Evolutionary conservation across 2,888 invertebrate genomes (phyloP), one percentile per base, ranked within the genome.

Genomic region (Lampropteryx suffumata): DNA sequence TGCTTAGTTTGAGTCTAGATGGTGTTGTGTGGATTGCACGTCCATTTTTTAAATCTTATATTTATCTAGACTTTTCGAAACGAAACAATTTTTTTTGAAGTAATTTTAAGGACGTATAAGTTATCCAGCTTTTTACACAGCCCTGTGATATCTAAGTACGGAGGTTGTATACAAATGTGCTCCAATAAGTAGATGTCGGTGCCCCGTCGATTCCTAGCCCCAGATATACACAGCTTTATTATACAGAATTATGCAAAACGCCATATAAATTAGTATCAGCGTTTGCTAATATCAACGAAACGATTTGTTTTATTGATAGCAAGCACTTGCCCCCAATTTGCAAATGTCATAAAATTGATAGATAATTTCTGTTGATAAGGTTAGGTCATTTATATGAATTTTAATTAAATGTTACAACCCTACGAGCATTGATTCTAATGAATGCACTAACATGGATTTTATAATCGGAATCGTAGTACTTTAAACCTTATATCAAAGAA

Each of bases 101-200:
- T 3, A 24, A 6, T 7, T 24, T 3, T 11, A 12, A 32, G 24
- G 8, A 5, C 21, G n/a, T n/a, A 13, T 0, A 10, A 41, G 11
- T 30, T 10, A 36, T 21, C 26, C n/a, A 50, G 40, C 50, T 30
- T 2, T 17, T 14, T 27, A 21, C 51, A 42, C 8, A 24, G 39
- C 7, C 9, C 14, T 37, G 50, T 50, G 24, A 57, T 52, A 57
- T 52, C 55, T 55, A 55, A 59, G 51, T 46, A 46, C 52, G 49
- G 42, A 43, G 55, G 54, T 50, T 50, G 70, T 71, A 76, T 77
- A 66, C 61, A 73, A 79, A 78, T 72, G 64, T 65, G 64, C 51
- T 36, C 50, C 51, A 55, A 54, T 55, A 52, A 49, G 42, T 42
- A 26, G 50, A 37, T 29, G 48, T 41, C 48, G 42, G 37, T 36